phyloP scores from a whole-genome alignment of 1,140 invertebrate genomes.

The Apocrypta bakeri region DNA sequence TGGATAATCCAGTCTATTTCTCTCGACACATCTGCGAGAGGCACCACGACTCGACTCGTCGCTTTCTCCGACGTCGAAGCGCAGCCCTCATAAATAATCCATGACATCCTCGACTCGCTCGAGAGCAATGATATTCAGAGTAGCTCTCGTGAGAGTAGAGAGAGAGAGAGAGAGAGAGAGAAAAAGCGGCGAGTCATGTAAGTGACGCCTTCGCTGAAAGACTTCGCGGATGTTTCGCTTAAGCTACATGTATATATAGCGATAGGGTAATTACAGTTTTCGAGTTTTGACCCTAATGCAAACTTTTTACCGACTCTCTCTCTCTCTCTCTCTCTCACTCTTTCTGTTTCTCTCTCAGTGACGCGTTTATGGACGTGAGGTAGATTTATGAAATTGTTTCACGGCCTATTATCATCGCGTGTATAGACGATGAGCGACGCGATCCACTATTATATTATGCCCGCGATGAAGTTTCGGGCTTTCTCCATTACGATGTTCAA shows the following conservation, averaged over 20 bases:
- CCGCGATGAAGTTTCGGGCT: slow-evolving; percentile 2
- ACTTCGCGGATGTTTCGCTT: too few relatives aligned
- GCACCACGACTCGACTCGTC: neutral
- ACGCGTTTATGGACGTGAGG: neutral
- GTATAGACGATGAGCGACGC: slow-evolving; percentile 7
- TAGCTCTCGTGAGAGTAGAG: neutral
- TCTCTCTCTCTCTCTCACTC: neutral
- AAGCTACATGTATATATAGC: too few relatives aligned
- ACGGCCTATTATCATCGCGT: slow-evolving; percentile 30
- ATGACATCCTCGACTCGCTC: neutral
- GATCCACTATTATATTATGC: neutral
- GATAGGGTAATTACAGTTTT: slow-evolving; percentile 18
- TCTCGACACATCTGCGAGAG: neutral
- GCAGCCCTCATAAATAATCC: slow-evolving; percentile 43
- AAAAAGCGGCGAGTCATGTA: slow-evolving; percentile 43
- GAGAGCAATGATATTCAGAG: slow-evolving; percentile 17
- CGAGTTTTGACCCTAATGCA: slow-evolving; percentile 8
- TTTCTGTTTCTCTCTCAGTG: neutral
- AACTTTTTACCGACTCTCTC: neutral
- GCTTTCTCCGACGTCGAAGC: neutral
- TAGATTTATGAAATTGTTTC: slow-evolving; percentile 38
- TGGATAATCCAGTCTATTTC: neutral
- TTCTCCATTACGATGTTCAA: neutral
- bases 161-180: neutral
- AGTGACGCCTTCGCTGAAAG: slow-evolving; percentile 20